Evolutionary conservation across 2,113 vertebrate genomes (phyloP), one percentile per base, ranked within the genome.

Genomic region (Ophiodon elongatus): DNA sequence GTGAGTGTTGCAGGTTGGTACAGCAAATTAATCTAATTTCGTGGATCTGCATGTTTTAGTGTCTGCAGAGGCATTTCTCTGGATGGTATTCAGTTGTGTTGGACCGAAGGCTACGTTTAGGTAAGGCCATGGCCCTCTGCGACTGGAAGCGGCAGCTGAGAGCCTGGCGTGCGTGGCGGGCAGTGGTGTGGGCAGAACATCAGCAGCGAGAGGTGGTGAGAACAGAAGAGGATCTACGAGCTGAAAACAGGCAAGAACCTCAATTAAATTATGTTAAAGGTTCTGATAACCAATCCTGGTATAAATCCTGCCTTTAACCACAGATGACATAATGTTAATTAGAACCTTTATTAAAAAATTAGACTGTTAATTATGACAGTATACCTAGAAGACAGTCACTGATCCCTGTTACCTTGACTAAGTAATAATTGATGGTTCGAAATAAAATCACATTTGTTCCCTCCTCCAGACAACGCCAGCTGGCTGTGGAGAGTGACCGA

Each of bases 81-180:
- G 93, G 91, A 67, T 99, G 98, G 98, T 96, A 96, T 87, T 96
- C 96, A 66, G 89, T 96, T 59, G 90, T 97, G 85, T 89, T 99
- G 91, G 95, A 97, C 66, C 88, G 75, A 43, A 96, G 95, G 90
- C 92, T 99, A 69, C 92, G 94, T 80, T 90, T 97, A 94, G 96
- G 94, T 21, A 99, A 99, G 94, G 97, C 97, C 56, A 95, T 82
- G 72, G 96, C 95, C 2, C 86, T 99, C 33, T 97, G 93, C 45
- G 94, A 97, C 86, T 99, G 98, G 98, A 99, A 94, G 89, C 95
- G 94, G 78, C 95, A 97, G 27, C 92, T 97, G 87, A 96, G 94
- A 89, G 94, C 93, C 0, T 96, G 99, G 88, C 90, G 89, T 72
- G 96, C 94, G 2, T 99, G 98, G 98, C 96, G 94, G 79, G 92